phyloP scores from a whole-genome alignment of 2,888 invertebrate genomes.

The Dicyrtoma fusca region DNA sequence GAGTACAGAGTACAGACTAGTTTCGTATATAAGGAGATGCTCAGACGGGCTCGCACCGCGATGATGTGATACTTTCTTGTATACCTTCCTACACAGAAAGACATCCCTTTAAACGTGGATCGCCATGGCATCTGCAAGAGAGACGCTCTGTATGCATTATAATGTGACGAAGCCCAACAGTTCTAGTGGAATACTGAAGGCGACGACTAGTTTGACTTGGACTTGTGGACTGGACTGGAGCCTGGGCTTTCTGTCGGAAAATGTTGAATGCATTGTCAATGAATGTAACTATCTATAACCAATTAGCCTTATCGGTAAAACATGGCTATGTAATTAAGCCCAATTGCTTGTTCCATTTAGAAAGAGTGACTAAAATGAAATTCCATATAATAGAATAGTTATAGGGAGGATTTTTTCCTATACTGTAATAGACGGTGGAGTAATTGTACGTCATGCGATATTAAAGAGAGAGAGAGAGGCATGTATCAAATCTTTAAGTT shows the following conservation, averaged over 20 bases:
- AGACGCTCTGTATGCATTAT: neutral
- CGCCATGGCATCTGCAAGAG: neutral
- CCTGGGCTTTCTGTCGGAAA: constrained; percentile 38
- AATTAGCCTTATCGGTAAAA: constrained; percentile 33
- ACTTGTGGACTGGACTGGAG: constrained; percentile 24
- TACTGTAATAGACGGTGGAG: neutral
- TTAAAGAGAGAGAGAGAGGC: neutral
- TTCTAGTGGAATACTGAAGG: constrained; percentile 16
- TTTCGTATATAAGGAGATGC: too few relatives aligned
- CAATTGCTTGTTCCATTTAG: constrained; percentile 38
- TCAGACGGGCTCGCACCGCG: too few relatives aligned
- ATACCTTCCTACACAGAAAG: too few relatives aligned
- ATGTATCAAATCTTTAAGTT: neutral
- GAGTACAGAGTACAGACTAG: too few relatives aligned
- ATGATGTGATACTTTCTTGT: too few relatives aligned
- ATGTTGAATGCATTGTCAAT: constrained; percentile 37
- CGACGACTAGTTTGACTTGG: constrained; percentile 7
- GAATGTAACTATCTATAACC: constrained; percentile 38
- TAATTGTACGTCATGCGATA: too few relatives aligned
- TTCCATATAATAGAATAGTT: neutral
- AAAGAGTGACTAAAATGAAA: constrained; percentile 29
- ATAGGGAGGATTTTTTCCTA: too few relatives aligned
- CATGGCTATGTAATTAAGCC: constrained; percentile 39
- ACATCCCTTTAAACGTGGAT: too few relatives aligned
- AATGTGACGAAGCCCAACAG: neutral